Percentiles rank a stretch among this genome's conserved stretches.
These are phyloP conservation scores for Meiosimyza platycephala DNA, from an alignment of 2,888 invertebrate species.

Conservation along the genomic window DNA sequence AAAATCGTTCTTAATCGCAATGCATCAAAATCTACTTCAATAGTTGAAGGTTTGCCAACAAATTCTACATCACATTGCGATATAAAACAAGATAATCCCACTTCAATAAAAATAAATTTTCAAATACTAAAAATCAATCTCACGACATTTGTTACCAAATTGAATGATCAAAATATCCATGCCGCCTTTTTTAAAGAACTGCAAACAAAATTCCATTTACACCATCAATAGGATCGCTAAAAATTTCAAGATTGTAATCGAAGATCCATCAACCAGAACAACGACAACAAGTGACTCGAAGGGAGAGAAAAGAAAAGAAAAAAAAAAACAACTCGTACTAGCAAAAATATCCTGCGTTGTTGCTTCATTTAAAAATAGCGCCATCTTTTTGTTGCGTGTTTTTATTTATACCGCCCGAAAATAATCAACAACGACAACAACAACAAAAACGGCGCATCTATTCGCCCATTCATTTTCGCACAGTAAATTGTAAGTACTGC, in stretches of 20 bases:
- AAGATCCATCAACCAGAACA: constrained; percentile 23
- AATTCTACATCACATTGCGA: too few species aligned
- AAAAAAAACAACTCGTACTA: neutral
- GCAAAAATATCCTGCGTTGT: constrained; percentile 13
- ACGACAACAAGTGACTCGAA: constrained; percentile 40
- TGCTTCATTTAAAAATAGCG: constrained; percentile 26
- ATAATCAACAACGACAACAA: neutral
- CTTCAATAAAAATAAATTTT: too few species aligned
- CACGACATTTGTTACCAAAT: neutral
- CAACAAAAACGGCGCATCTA: neutral
- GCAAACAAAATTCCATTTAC: neutral
- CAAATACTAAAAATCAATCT: too few species aligned
- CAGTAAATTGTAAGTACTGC: neutral
- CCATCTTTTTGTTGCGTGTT: constrained; percentile 8
- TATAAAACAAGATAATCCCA: too few species aligned
- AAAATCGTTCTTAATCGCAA: too few species aligned
- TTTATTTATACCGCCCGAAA: constrained; percentile 21
- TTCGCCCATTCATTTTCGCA: constrained; percentile 21
- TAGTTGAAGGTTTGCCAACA: too few species aligned
- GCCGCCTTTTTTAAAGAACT: constrained; percentile 7
- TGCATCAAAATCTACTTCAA: too few species aligned
- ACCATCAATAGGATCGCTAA: neutral
- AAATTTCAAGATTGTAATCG: constrained; percentile 8
- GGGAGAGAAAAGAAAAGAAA: constrained; percentile 35
- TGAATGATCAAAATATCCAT: constrained; percentile 6